phyloP scores from a whole-genome alignment of 1,140 invertebrate genomes.

The Listronotus bonariensis region DNA sequence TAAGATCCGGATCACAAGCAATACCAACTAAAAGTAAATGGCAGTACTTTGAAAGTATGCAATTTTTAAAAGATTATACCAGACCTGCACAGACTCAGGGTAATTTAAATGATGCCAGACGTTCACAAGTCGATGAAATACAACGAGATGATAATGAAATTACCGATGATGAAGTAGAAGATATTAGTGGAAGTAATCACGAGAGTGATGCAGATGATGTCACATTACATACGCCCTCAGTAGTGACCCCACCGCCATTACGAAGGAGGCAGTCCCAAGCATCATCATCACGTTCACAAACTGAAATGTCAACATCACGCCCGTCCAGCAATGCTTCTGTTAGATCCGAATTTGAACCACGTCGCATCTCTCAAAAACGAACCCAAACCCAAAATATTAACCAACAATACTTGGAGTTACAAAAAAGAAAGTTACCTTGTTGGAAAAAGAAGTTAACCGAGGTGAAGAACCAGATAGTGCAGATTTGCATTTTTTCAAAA shows the following conservation, averaged over 20 bases:
- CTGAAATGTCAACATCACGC: conserved; percentile 1
- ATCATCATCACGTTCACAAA: background rate
- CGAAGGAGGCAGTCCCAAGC: too few relatives aligned
- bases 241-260: too few relatives aligned
- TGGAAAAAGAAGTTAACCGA: background rate
- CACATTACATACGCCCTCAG: background rate
- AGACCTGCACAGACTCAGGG: conserved; percentile 6
- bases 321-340: conserved; percentile 9
- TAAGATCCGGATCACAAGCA: too few relatives aligned
- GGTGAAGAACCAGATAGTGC: background rate
- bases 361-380: too few relatives aligned
- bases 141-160: conserved; percentile 7
- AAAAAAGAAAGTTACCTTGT: background rate
- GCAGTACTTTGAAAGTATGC: background rate
- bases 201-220: conserved; percentile 10
- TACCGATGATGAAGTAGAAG: conserved; percentile 9
- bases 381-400: too few relatives aligned
- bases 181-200: conserved; percentile 12
- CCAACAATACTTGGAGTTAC: conserved; percentile 1
- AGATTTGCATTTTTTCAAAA: too few relatives aligned
- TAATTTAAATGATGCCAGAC: conserved; percentile 9
- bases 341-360: conserved; percentile 7
- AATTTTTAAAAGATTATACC: background rate
- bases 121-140: conserved; percentile 8
- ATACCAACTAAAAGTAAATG: background rate